Conservation (phyloP, 2,888 invertebrate genomes). For the Agrotis exclamationis region DNA sequence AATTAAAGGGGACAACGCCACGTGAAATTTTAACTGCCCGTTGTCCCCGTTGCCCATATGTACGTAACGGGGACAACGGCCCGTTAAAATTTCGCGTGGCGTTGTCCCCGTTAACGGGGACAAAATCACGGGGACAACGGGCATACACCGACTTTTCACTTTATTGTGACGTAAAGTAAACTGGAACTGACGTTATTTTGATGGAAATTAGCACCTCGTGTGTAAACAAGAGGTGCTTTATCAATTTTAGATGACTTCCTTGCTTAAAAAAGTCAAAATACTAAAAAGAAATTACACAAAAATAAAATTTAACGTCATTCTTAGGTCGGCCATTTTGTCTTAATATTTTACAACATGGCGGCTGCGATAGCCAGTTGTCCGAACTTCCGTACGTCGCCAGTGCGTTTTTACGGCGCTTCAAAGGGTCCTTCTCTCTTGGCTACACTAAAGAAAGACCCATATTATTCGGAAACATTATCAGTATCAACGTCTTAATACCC, state of each 20-base stretch:
- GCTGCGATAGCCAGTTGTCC: constrained; percentile 30
- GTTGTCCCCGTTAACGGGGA: no score
- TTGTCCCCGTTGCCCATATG: no score
- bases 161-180: no score
- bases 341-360: constrained; percentile 36
- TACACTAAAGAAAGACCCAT: constrained; percentile 50
- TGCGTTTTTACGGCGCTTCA: constrained; percentile 47
- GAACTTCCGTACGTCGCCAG: constrained; percentile 23
- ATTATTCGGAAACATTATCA: constrained; percentile 57
- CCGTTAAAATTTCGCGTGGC: no score
- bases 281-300: constrained; percentile 3
- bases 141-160: no score
- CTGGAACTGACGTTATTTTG: no score
- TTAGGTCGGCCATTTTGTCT: constrained; percentile 40
- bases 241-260: not conserved
- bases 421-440: constrained; percentile 45
- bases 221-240: no score
- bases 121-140: no score
- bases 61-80: no score
- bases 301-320: constrained; percentile 24
- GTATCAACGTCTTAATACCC: constrained; percentile 52
- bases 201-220: no score
- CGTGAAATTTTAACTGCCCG: no score
- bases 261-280: not conserved
- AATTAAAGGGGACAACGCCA: no score